Evolutionary conservation across 2,113 vertebrate species (phyloP).

Genomic region (Philantomba maxwellii): DNA sequence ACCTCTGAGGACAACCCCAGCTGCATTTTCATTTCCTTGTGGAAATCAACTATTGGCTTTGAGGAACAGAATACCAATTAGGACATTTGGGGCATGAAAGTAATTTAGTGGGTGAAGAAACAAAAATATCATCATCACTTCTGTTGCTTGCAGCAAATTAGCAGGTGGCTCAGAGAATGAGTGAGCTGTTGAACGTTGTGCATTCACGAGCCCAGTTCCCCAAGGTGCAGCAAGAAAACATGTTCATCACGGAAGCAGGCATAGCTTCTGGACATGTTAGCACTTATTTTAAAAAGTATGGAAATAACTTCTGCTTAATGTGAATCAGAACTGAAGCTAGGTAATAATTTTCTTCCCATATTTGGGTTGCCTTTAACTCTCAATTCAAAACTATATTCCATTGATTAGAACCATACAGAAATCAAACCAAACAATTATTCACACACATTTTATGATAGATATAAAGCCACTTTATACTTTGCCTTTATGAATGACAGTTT

Average conservation of each 20-base stretch:
- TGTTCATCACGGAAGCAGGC: not conserved
- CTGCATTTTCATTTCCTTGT: slow-evolving; percentile 23
- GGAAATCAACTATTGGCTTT: slow-evolving; percentile 13
- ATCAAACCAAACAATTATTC: not conserved
- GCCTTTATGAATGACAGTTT: not conserved
- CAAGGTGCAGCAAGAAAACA: not conserved
- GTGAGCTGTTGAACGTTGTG: not conserved
- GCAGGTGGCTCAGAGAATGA: slow-evolving; percentile 36
- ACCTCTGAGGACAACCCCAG: not conserved
- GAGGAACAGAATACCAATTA: slow-evolving; percentile 22
- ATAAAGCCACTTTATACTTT: not conserved
- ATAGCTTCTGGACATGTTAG: not conserved
- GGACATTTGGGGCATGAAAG: not conserved
- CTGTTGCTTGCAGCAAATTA: slow-evolving; percentile 46
- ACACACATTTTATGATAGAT: not conserved
- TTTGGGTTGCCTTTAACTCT: slow-evolving; percentile 14
- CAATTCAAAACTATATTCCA: not conserved
- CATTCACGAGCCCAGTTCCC: not conserved
- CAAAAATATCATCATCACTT: slow-evolving; percentile 48
- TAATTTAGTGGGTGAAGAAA: slow-evolving; percentile 58
- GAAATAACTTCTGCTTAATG: slow-evolving; percentile 9
- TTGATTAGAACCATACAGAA: not conserved
- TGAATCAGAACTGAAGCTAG: slow-evolving; percentile 7
- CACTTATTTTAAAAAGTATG: slow-evolving; percentile 31
- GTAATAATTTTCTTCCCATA: not conserved